phyloP scores from a whole-genome alignment of 2,797 vertebrate genomes.

The Myotis findleyi region DNA sequence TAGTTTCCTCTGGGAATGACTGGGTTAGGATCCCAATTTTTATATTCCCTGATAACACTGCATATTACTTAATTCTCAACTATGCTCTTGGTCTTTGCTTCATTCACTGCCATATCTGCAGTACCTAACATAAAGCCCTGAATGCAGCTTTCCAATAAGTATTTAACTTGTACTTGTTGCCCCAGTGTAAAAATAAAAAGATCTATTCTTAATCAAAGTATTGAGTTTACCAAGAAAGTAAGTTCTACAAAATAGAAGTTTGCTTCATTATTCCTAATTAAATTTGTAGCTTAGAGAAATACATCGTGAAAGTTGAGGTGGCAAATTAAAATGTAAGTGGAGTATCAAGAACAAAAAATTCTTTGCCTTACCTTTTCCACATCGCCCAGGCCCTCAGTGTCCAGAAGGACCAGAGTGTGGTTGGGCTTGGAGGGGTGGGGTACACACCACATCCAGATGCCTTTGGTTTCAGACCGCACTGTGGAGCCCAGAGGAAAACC shows the following conservation, averaged over 20 bases:
- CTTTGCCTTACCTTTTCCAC: slow-evolving; percentile 82
- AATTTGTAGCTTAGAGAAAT: not conserved
- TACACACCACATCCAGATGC: slow-evolving; percentile 88
- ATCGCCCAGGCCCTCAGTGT: slow-evolving; percentile 86
- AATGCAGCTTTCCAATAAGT: not conserved
- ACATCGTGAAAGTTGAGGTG: not conserved
- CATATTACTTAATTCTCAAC: not conserved
- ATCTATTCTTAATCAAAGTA: not conserved
- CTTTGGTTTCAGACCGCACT: slow-evolving; percentile 84
- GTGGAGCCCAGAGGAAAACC: slow-evolving; percentile 84
- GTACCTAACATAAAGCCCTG: not conserved
- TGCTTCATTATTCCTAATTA: not conserved
- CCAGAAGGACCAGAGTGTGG: slow-evolving; percentile 84
- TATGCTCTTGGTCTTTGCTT: not conserved
- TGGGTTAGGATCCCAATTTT: not conserved
- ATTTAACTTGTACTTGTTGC: not conserved
- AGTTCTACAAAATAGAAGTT: not conserved
- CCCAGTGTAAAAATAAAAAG: slow-evolving; percentile 5
- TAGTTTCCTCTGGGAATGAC: not conserved
- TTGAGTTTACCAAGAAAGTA: not conserved
- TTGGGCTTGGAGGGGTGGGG: slow-evolving; percentile 75
- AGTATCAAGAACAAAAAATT: not conserved
- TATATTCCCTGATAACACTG: not conserved
- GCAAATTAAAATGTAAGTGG: not conserved
- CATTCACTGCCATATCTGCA: not conserved